Evolutionary conservation across 2,888 invertebrate species (phyloP).

Genomic region (Dasysyrphus albostriatus): DNA sequence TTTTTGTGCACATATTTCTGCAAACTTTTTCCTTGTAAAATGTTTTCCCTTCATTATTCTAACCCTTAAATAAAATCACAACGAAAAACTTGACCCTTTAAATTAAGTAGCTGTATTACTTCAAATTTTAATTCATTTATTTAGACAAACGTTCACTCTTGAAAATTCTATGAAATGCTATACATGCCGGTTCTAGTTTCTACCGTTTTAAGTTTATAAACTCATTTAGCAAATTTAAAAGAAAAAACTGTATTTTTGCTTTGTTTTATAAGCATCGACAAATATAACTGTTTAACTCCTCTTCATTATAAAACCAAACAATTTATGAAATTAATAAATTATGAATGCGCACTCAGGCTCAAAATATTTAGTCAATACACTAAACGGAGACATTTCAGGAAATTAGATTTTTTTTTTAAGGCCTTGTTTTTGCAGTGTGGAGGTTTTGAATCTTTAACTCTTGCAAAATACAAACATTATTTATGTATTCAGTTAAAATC

Average conservation of each 20-base stretch:
- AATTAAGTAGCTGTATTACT: no score
- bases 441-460: no score
- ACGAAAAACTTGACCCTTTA: neutral
- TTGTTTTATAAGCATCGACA: neutral
- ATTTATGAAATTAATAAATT: slow-evolving; percentile 24
- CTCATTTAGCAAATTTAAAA: slow-evolving; percentile 9
- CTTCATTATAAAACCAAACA: slow-evolving; percentile 51
- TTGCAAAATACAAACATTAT: no score
- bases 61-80: neutral
- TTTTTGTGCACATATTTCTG: neutral
- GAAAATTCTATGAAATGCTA: neutral
- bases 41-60: slow-evolving; percentile 19
- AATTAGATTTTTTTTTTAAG: neutral
- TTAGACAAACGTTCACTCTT: no score
- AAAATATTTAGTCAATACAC: neutral
- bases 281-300: slow-evolving; percentile 42
- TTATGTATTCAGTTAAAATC: no score
- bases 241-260: neutral
- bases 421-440: neutral
- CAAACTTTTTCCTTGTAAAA: neutral
- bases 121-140: no score
- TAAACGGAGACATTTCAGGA: neutral
- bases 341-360: neutral
- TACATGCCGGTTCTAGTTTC: neutral
- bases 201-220: neutral